These are phyloP conservation scores for Drosophila greeni DNA, from an alignment of 2,888 invertebrate species.

Conservation along the genomic window DNA sequence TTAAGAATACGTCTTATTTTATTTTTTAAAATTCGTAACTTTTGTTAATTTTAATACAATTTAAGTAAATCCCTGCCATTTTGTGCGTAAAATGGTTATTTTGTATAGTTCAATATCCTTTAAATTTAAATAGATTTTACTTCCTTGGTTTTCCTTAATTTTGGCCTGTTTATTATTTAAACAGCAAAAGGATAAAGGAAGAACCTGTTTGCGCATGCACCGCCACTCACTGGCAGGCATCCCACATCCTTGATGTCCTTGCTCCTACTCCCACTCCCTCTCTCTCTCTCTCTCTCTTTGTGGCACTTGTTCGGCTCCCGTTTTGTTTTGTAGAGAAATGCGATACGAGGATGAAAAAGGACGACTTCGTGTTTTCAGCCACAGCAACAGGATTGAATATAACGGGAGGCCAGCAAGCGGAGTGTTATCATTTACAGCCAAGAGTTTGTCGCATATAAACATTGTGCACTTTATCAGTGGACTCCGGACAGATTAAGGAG, in stretches of 20 bases:
- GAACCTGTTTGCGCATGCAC: slow-evolving; percentile 41
- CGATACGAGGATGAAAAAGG: slow-evolving; percentile 29
- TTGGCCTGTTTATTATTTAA: not conserved
- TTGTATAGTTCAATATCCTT: not conserved
- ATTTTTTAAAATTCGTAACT: no score
- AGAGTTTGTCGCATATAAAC: slow-evolving; percentile 32
- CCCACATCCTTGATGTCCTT: slow-evolving; percentile 15
- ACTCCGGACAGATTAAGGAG: not conserved
- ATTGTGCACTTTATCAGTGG: slow-evolving; percentile 23
- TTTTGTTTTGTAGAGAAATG: slow-evolving; percentile 48
- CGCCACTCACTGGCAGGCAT: not conserved
- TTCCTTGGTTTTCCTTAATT: not conserved
- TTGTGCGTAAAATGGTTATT: not conserved
- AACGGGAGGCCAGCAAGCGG: slow-evolving; percentile 19
- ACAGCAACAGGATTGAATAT: slow-evolving; percentile 59
- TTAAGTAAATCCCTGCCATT: no score
- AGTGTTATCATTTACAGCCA: slow-evolving; percentile 47
- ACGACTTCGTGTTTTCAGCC: slow-evolving; percentile 38
- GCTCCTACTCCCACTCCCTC: slow-evolving; percentile 8
- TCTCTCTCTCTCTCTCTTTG: not conserved
- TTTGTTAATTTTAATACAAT: no score
- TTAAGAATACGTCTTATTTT: no score
- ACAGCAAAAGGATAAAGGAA: not conserved
- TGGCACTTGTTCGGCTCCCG: slow-evolving; percentile 23
- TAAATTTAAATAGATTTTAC: not conserved